phyloP scores from a whole-genome alignment of 2,888 invertebrate species.

The Boloria selene region DNA sequence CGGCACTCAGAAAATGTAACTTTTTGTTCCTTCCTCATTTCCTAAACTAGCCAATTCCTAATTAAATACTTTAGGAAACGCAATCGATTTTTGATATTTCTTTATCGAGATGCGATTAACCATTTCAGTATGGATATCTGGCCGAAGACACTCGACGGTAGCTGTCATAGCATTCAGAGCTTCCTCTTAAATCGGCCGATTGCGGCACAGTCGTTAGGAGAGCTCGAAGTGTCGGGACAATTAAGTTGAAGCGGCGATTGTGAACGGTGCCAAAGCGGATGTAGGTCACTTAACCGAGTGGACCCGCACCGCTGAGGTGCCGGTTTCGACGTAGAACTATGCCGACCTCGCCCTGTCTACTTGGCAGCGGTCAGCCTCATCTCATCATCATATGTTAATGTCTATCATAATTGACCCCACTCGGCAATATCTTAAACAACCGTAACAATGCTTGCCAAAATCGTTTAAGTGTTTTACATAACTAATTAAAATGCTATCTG shows the following conservation, averaged over 20 bases:
- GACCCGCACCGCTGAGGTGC: constrained; percentile 70
- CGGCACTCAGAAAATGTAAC: constrained; percentile 67
- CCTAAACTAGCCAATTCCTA: constrained; percentile 55
- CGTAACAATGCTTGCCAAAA: constrained; percentile 29
- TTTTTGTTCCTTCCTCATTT: constrained; percentile 56
- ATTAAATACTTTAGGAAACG: constrained; percentile 61
- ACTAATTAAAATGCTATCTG: constrained; percentile 15
- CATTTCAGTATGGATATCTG: constrained; percentile 55
- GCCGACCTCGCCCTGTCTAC: constrained; percentile 57
- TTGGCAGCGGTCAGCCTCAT: constrained; percentile 55
- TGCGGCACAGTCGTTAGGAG: constrained; percentile 80
- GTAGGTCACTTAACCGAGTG: constrained; percentile 78
- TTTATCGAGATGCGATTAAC: constrained; percentile 58
- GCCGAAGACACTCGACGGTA: constrained; percentile 55
- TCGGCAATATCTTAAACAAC: constrained; percentile 34
- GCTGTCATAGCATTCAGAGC: constrained; percentile 57
- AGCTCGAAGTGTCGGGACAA: constrained; percentile 80
- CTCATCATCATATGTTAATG: constrained; percentile 41
- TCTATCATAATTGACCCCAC: constrained; percentile 34
- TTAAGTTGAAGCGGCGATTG: constrained; percentile 82
- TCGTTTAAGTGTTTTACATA: constrained; percentile 20
- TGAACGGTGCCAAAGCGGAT: constrained; percentile 81
- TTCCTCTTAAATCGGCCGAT: constrained; percentile 77
- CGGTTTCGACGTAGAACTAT: constrained; percentile 54
- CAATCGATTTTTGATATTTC: constrained; percentile 46